Evolutionary conservation across 2,113 vertebrate genomes (phyloP).

Genomic region (Pycnonotus jocosus): DNA sequence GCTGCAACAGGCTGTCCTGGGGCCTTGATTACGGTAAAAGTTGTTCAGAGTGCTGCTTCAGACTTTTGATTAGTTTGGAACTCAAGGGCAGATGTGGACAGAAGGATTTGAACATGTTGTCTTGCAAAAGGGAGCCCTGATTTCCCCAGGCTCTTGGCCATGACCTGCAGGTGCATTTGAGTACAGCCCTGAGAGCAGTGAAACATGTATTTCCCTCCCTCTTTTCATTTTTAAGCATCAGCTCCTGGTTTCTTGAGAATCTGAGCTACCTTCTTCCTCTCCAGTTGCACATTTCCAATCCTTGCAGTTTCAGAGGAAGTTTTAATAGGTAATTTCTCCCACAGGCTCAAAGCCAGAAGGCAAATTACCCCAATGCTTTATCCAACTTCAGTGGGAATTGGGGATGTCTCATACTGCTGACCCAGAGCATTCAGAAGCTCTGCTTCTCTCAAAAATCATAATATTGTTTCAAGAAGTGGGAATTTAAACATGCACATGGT

Average conservation of each 20-base stretch:
- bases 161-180: background rate
- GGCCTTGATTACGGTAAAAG: background rate
- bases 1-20: background rate
- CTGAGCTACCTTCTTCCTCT: background rate
- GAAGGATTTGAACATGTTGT: background rate
- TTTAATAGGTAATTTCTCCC: constrained; percentile 23
- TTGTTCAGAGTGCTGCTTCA: background rate
- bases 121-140: background rate
- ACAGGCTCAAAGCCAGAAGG: constrained; percentile 11
- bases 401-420: background rate
- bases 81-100: background rate
- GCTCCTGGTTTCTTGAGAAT: background rate
- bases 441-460: background rate
- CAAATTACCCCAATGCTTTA: constrained; percentile 12
- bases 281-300: background rate
- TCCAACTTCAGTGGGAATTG: background rate
- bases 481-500: background rate
- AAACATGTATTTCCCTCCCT: accelerated
- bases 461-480: background rate
- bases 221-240: background rate
- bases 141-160: background rate
- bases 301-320: background rate
- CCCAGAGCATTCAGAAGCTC: background rate
- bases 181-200: background rate
- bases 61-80: background rate